Conservation (phyloP, 2,797 vertebrate genomes). For the Chelon auratus region DNA sequence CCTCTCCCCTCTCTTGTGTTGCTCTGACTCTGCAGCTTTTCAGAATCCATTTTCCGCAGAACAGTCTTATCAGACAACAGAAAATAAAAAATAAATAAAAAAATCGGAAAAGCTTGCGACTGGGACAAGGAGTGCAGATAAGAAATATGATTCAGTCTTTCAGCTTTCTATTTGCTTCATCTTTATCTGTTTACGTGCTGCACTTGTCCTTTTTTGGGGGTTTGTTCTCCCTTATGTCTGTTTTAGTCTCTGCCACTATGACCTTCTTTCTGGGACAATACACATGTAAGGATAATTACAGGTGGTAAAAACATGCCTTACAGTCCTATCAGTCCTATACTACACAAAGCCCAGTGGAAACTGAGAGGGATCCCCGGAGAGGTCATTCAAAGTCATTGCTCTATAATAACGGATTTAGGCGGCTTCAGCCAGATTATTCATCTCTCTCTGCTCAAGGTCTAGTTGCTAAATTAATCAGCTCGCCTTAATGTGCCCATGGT, state of each 20-base stretch:
- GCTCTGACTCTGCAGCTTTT: not conserved
- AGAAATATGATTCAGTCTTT: slow-evolving; percentile 13
- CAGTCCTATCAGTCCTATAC: not conserved
- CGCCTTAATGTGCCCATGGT: not conserved
- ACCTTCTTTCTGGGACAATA: slow-evolving; percentile 4
- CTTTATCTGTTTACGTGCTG: not conserved
- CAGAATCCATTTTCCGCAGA: slow-evolving; percentile 23
- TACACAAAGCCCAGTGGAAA: not conserved
- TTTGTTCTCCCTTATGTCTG: not conserved
- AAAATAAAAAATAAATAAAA: not conserved
- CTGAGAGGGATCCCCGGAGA: slow-evolving; percentile 10
- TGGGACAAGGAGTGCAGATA: not conserved
- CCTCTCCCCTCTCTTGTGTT: not conserved
- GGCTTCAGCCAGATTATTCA: slow-evolving; percentile 26
- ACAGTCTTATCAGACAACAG: slow-evolving; percentile 24
- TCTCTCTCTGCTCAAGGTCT: not conserved
- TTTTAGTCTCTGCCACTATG: not conserved
- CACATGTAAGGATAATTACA: not conserved
- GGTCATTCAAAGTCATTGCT: slow-evolving; percentile 23
- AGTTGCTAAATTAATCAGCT: not conserved
- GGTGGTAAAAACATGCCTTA: not conserved
- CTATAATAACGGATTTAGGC: slow-evolving; percentile 1
- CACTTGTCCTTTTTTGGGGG: not conserved
- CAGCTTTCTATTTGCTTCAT: slow-evolving; percentile 17
- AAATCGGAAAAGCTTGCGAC: not conserved